Evolutionary conservation across 2,797 vertebrate genomes (phyloP).

Genomic region (Mus caroli): DNA sequence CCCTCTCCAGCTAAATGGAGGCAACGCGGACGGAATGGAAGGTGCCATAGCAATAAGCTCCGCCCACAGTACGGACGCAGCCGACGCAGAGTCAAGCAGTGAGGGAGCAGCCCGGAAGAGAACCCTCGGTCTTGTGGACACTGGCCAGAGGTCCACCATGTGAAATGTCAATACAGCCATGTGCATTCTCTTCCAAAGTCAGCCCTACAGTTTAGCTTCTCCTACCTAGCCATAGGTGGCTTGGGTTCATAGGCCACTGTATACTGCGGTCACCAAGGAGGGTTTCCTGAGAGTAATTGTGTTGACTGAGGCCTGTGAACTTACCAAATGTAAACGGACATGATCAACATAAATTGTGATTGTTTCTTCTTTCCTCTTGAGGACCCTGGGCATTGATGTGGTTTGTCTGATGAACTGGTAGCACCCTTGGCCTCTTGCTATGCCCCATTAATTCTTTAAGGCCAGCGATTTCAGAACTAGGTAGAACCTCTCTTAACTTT

Average conservation of each 20-base stretch:
- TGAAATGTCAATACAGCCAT: slow-evolving; percentile 69
- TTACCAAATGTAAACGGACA: slow-evolving; percentile 34
- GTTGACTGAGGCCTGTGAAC: slow-evolving; percentile 33
- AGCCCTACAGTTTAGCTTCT: slow-evolving; percentile 37
- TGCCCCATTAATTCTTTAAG: slow-evolving; percentile 32
- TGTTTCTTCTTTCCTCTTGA: slow-evolving; percentile 19
- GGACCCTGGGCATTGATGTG: background rate
- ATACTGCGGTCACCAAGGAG: slow-evolving; percentile 26
- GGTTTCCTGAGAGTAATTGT: slow-evolving; percentile 19
- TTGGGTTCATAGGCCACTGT: background rate
- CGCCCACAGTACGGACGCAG: slow-evolving; percentile 70
- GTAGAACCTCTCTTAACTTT: background rate
- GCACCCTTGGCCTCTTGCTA: background rate
- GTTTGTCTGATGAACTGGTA: background rate
- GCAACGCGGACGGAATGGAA: slow-evolving; percentile 82
- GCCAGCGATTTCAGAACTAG: background rate
- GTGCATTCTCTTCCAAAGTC: slow-evolving; percentile 2
- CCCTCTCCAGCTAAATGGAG: slow-evolving; percentile 82
- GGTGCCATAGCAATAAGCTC: slow-evolving; percentile 83
- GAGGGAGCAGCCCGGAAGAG: slow-evolving; percentile 91
- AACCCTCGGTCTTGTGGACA: slow-evolving; percentile 90
- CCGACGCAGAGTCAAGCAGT: slow-evolving; percentile 85
- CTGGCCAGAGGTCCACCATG: slow-evolving; percentile 89
- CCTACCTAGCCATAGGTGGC: slow-evolving; percentile 14
- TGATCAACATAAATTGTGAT: background rate